Conservation (phyloP, 2,797 vertebrate genomes). For the Ptychadena robeensis region DNA sequence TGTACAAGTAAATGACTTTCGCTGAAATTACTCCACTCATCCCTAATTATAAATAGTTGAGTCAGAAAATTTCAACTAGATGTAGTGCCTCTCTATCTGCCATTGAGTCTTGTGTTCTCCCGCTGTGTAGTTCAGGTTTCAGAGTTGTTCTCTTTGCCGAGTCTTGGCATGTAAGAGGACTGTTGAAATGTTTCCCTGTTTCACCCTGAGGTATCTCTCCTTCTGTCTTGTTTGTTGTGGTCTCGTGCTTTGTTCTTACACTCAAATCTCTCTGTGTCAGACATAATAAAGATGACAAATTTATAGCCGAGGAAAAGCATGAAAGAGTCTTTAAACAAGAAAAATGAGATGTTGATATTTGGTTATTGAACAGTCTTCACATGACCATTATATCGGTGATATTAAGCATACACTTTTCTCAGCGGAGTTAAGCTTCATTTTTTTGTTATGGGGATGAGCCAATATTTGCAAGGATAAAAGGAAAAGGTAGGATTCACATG, state of each 20-base stretch:
- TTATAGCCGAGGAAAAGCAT: neutral
- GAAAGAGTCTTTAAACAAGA: slow-evolving; percentile 36
- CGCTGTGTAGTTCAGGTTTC: slow-evolving; percentile 14
- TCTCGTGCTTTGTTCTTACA: slow-evolving; percentile 38
- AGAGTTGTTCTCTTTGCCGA: slow-evolving; percentile 19
- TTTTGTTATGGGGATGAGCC: slow-evolving; percentile 25
- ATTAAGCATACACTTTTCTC: neutral
- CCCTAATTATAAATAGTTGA: neutral
- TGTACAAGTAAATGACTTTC: too few relatives aligned
- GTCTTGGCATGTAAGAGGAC: slow-evolving; percentile 42
- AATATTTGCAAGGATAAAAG: slow-evolving; percentile 44
- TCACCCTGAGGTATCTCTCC: slow-evolving; percentile 42
- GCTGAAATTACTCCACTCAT: too few relatives aligned
- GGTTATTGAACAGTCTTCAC: neutral
- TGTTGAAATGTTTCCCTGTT: slow-evolving; percentile 50
- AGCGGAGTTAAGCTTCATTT: slow-evolving; percentile 5
- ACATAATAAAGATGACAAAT: slow-evolving; percentile 45
- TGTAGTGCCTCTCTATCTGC: neutral
- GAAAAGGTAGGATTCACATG: slow-evolving; percentile 9
- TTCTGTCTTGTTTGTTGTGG: slow-evolving; percentile 42
- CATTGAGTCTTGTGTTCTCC: neutral
- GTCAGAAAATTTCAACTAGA: neutral
- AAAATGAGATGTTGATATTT: slow-evolving; percentile 49
- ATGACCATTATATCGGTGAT: slow-evolving; percentile 10
- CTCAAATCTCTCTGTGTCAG: slow-evolving; percentile 31